Evolutionary conservation across 1,140 invertebrate species (phyloP), one percentile per base, ranked within the genome.

Genomic region (Plutomurus gul): DNA sequence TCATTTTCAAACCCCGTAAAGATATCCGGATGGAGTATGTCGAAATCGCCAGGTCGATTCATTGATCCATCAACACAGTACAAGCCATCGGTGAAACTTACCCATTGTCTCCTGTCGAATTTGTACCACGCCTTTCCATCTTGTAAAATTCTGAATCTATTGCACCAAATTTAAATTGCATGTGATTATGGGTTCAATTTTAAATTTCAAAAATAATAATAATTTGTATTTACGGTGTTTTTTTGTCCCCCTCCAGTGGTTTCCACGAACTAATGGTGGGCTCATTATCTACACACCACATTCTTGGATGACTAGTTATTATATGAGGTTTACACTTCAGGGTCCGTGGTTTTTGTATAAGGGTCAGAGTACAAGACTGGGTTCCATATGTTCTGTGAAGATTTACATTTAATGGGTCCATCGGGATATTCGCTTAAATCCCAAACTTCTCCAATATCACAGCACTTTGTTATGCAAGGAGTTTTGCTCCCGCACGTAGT

Each of bases 1-100:
- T 81, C 76, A 13, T 71, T 22, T 40, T 73, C 33, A 30, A 20
- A 25, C 13, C 78, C 78, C 13, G 25, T 43, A 49, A 75, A 79
- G 13, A 37, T 18, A 40, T 4, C 73, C 25, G 51, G 60, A 5
- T 72, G 30, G 30, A 30, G 33, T 22, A 71, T 27, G 20, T 51
- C 16, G 18, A 60, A 20, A 18, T 40, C 75, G 3, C 13, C 43
- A 8, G 70, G 47, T 6, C 37, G 56, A 37, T 73, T 78, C 27
- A 73, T 72, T 3, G 40, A 65, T 72, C 80, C 80, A 27, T 81
- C 80, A 4, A 76, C 27, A 20, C 80, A 81, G 22, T 20, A 78
- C 33, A 47, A 37, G 5, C 47, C 74, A 1, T 22, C 36, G 1
- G 25, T n/a, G 16, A 80, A 43, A 22, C 10, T 40, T 18, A 30